Evolutionary conservation across 2,888 invertebrate genomes (phyloP).

Genomic region (Zygogramma bicolorata): DNA sequence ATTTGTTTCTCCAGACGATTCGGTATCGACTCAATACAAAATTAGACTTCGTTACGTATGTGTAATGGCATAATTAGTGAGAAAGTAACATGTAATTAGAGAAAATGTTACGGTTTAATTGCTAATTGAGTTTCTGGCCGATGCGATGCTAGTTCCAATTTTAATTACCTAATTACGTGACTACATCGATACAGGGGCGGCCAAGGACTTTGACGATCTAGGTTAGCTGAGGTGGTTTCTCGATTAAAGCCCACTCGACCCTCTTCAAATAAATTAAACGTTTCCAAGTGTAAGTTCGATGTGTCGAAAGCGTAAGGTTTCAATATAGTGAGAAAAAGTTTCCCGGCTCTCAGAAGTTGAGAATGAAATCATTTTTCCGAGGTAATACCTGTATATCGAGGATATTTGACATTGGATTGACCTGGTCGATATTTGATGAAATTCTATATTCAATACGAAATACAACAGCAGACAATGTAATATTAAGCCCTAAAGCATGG

Average conservation of each 20-base stretch:
- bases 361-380: too few species aligned
- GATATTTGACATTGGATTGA: too few species aligned
- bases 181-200: conserved; percentile 58
- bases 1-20: conserved; percentile 9
- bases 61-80: conserved; percentile 66
- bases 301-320: too few species aligned
- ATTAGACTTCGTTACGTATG: conserved; percentile 49
- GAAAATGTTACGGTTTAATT: conserved; percentile 73
- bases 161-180: conserved; percentile 73
- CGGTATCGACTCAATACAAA: conserved; percentile 43
- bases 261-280: too few species aligned
- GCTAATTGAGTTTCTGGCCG: conserved; percentile 72
- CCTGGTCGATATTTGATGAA: too few species aligned
- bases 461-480: too few species aligned
- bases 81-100: conserved; percentile 71
- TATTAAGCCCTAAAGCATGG: too few species aligned
- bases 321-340: too few species aligned
- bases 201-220: conserved; percentile 31
- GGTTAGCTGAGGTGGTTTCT: conserved; percentile 9
- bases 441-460: too few species aligned
- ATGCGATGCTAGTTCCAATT: conserved; percentile 70
- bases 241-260: not conserved
- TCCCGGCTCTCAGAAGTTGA: too few species aligned
- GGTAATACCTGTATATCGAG: too few species aligned
- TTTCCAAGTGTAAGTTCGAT: too few species aligned